Conservation (phyloP, 2,888 invertebrate genomes). For the Morpho deidamia region DNA sequence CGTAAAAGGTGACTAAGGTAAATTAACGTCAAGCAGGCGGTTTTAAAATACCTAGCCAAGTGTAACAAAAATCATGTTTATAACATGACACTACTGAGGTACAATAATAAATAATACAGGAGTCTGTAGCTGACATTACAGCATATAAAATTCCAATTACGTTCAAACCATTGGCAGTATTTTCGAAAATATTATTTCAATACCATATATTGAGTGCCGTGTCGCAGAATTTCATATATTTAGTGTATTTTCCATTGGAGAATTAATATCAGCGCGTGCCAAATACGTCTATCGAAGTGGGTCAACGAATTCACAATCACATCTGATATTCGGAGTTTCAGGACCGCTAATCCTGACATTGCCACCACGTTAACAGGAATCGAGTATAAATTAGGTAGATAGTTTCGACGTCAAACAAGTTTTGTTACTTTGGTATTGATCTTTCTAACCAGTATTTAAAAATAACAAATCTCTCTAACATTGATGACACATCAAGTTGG, state of each 20-base stretch:
- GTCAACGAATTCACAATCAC: constrained; percentile 28
- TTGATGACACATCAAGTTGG: too few species aligned
- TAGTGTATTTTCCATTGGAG: constrained; percentile 26
- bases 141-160: background rate
- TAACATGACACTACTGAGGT: too few species aligned
- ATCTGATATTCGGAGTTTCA: constrained; percentile 20
- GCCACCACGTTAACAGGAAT: constrained; percentile 14
- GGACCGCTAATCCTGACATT: constrained; percentile 27
- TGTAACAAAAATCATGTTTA: background rate
- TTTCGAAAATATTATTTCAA: constrained; percentile 15
- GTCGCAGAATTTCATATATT: constrained; percentile 24
- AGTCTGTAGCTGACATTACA: too few species aligned
- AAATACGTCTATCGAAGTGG: constrained; percentile 29
- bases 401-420: too few species aligned
- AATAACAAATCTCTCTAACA: too few species aligned
- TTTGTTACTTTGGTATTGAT: too few species aligned
- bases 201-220: constrained; percentile 16
- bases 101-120: too few species aligned
- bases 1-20: too few species aligned
- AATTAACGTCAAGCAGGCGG: too few species aligned
- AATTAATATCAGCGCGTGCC: constrained; percentile 28
- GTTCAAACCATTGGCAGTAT: background rate
- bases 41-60: too few species aligned
- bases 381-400: background rate
- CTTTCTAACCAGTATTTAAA: too few species aligned